phyloP scores from a whole-genome alignment of 2,888 invertebrate genomes.

The Sminthurinus aureus region DNA sequence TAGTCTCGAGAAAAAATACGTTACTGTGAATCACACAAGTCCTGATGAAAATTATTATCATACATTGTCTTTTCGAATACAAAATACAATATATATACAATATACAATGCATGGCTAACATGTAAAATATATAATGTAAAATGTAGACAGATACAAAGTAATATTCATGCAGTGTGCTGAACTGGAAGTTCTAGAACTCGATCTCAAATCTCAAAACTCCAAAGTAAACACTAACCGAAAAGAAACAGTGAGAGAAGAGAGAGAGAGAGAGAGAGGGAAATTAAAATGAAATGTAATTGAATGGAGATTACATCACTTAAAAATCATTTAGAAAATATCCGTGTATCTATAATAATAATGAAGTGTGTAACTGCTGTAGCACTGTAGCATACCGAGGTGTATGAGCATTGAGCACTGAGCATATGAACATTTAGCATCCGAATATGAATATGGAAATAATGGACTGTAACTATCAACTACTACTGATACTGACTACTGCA shows the following conservation, averaged over 20 bases:
- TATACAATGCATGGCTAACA: too few species aligned
- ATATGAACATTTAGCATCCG: background rate
- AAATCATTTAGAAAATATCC: too few species aligned
- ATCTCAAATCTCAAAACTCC: too few species aligned
- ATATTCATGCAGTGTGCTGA: background rate
- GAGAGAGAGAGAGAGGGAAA: background rate
- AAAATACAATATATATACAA: too few species aligned
- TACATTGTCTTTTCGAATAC: too few species aligned
- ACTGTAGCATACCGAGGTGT: background rate
- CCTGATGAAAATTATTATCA: too few species aligned
- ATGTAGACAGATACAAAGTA: background rate
- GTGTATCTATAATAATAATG: background rate
- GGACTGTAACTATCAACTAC: background rate
- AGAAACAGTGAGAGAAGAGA: too few species aligned
- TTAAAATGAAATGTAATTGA: background rate
- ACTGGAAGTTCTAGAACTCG: background rate
- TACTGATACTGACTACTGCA: background rate
- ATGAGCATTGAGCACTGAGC: background rate
- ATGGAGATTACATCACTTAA: background rate
- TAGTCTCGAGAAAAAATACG: too few species aligned
- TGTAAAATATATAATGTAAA: background rate
- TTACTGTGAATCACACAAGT: too few species aligned
- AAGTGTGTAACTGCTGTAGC: background rate
- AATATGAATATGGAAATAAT: background rate
- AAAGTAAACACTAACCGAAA: too few species aligned